A percentile compares a stretch with the other conserved stretches of the same genome.
These are phyloP conservation scores for Telmatochromis sp. DNA, from an alignment of 2,113 vertebrate species.

Conservation along the genomic window DNA sequence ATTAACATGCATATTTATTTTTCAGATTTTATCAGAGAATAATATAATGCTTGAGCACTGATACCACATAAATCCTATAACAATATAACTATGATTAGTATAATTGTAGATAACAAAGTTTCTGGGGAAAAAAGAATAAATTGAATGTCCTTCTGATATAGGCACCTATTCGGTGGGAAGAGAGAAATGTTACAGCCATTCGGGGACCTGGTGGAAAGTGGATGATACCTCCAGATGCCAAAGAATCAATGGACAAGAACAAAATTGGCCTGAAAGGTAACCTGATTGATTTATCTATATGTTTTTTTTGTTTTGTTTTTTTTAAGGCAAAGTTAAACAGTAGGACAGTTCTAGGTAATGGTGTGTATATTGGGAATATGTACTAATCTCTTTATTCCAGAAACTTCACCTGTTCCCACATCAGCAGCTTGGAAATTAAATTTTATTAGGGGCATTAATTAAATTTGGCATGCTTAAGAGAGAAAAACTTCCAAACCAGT, in stretches of 20 bases:
- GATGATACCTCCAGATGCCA: conserved; percentile 95
- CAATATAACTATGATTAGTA: neutral
- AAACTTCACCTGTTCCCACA: neutral
- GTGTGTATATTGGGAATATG: neutral
- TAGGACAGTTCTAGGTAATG: neutral
- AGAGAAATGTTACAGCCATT: conserved; percentile 88
- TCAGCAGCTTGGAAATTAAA: neutral
- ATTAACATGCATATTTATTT: neutral
- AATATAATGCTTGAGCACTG: neutral
- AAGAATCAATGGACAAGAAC: conserved; percentile 96
- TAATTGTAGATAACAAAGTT: neutral
- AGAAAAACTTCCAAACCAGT: neutral
- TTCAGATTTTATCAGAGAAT: neutral
- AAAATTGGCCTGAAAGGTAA: conserved; percentile 96
- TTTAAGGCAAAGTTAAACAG: neutral
- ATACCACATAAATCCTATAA: neutral
- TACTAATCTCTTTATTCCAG: neutral
- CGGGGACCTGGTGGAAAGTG: conserved; percentile 90
- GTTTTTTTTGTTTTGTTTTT: neutral
- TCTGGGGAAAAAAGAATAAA: neutral
- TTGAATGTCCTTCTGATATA: conserved; percentile 15
- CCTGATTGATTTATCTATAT: neutral
- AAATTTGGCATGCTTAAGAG: neutral
- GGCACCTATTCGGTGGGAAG: conserved; percentile 92
- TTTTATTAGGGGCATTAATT: neutral